Evolutionary conservation across 1,140 invertebrate genomes (phyloP).

Genomic region (Trichonephila clavipes): DNA sequence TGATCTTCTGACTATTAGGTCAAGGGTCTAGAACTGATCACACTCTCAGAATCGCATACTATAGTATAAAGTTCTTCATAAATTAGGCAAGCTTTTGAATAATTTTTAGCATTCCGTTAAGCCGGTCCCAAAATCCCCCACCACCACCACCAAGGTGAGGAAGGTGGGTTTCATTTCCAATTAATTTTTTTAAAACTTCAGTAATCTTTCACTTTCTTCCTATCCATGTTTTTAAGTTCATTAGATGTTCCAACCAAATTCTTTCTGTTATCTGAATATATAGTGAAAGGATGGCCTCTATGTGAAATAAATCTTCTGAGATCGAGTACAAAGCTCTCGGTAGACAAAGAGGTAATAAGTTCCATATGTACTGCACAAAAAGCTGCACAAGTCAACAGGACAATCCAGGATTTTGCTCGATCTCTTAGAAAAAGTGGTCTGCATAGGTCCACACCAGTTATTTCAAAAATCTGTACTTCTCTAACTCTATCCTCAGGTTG

Average conservation of each 20-base stretch:
- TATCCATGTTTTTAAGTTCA: not conserved
- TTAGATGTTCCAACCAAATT: not conserved
- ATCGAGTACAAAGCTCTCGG: no score
- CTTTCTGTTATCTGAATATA: constrained; percentile 54
- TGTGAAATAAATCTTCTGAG: constrained; percentile 36
- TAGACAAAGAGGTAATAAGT: no score
- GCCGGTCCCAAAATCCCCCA: constrained; percentile 55
- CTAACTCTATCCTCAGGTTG: no score
- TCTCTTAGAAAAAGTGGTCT: no score
- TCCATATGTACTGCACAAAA: no score
- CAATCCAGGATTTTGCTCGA: no score
- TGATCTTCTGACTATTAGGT: constrained; percentile 69
- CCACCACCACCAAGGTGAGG: constrained; percentile 46
- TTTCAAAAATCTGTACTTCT: no score
- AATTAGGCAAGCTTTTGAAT: not conserved
- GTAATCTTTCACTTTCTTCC: not conserved
- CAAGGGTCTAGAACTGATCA: constrained; percentile 17
- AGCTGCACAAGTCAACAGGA: no score
- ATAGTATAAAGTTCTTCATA: constrained; percentile 49
- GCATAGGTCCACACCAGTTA: no score
- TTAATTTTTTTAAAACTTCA: not conserved
- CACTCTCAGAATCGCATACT: not conserved
- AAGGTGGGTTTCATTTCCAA: not conserved
- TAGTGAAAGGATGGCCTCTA: not conserved
- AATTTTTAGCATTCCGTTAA: constrained; percentile 30